These are phyloP conservation scores for Phallusia fumigata DNA, from an alignment of 23 tunicate genomes.

Conservation along the genomic window DNA sequence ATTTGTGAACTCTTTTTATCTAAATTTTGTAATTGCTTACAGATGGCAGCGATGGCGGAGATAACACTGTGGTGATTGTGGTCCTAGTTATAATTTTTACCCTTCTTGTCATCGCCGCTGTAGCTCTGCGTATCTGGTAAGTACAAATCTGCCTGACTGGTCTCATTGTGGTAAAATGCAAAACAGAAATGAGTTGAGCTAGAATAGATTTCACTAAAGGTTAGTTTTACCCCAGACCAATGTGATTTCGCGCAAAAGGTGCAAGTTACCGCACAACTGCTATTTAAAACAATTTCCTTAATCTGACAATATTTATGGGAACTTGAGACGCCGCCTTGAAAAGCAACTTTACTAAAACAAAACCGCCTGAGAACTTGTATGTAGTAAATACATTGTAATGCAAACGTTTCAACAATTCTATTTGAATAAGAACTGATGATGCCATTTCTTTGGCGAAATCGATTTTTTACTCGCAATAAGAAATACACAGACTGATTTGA, in stretches of 20 bases:
- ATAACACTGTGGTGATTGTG: not conserved
- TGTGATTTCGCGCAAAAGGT: no score
- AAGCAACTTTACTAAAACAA: not conserved
- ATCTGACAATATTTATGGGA: not conserved
- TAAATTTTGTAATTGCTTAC: no score
- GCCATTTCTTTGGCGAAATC: no score
- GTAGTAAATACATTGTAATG: no score
- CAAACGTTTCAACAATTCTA: no score
- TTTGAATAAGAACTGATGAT: no score
- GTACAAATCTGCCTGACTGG: not conserved
- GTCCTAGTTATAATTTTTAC: not conserved
- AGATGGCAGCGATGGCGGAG: not conserved
- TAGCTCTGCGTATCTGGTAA: slow-evolving; percentile 1
- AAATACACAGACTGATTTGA: not conserved
- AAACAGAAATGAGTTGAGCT: not conserved
- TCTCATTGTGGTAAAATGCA: no score
- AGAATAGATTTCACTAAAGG: not conserved
- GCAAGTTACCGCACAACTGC: no score
- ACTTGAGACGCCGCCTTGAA: not conserved
- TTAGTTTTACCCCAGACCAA: not conserved
- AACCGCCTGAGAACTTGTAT: no score
- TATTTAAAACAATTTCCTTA: not conserved
- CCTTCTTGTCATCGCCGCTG: not conserved
- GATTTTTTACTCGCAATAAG: no score
- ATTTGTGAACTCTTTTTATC: no score